Conservation (phyloP, 2,113 vertebrate species). For the Eudyptes chrysolophus region DNA sequence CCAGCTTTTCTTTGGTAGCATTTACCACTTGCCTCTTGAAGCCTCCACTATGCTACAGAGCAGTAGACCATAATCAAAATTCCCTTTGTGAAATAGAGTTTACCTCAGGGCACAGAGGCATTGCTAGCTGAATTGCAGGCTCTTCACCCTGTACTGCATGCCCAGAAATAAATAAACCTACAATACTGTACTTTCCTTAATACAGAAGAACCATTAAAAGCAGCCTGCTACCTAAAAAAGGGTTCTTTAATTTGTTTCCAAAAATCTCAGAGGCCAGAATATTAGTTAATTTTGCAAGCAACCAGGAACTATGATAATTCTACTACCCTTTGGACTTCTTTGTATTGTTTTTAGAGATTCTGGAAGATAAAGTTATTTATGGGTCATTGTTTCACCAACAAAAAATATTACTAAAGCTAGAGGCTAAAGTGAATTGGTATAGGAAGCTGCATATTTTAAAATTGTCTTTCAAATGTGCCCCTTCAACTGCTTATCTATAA, state of each 20-base stretch:
- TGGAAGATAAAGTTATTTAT: not conserved
- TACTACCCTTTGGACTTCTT: not conserved
- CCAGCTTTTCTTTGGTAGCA: conserved; percentile 89
- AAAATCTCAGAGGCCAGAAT: conserved; percentile 52
- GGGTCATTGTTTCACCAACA: not conserved
- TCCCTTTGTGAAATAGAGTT: conserved; percentile 87
- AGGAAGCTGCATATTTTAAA: conserved; percentile 12
- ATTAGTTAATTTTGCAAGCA: conserved; percentile 58
- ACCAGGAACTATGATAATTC: not conserved
- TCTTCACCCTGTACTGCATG: conserved; percentile 60
- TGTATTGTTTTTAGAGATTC: not conserved
- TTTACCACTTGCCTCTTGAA: conserved; percentile 85
- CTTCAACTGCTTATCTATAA: conserved; percentile 7
- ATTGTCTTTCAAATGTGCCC: not conserved
- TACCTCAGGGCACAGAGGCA: conserved; percentile 83
- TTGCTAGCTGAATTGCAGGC: conserved; percentile 67
- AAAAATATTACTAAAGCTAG: not conserved
- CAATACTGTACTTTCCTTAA: conserved; percentile 70
- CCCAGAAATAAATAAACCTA: conserved; percentile 71
- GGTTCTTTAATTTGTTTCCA: conserved; percentile 37
- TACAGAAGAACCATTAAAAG: conserved; percentile 71
- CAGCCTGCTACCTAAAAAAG: conserved; percentile 37
- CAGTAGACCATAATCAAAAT: conserved; percentile 86
- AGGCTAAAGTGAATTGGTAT: not conserved
- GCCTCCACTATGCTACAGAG: conserved; percentile 81